Base-by-base conservation (phyloP, 2,113 vertebrate genomes). In the Chaenogobius annularis region DNA sequence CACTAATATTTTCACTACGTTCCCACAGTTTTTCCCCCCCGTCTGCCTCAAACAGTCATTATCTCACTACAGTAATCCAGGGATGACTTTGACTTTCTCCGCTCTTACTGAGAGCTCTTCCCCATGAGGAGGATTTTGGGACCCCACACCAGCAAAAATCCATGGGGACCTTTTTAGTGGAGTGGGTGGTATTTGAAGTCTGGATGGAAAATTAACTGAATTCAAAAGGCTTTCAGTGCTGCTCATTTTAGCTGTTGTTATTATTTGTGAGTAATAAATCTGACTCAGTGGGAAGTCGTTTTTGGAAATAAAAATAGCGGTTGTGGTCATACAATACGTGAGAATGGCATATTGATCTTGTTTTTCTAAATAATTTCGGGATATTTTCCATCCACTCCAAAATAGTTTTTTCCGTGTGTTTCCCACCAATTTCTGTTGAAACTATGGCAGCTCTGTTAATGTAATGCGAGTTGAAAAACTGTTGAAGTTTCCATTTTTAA, bases 21-120 rank as follows among this genome's bases (percentile, higher is more conserved):
- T 90, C 87, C 82, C 83, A 81, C 78, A 5, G 10, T 78, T 76
- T 68, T 75, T 71, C 86, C 83, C 23, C 83, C 23, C 56, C 7
- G 74, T 56, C 66, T 74, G 59, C 75, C 79, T 72, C 66, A 92
- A 93, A 92, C 89, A 92, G 78, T 89, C 83, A 92, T 93, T 91
- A 92, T 48, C 19, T 31, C 11, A n/a, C 26, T 72, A 40, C 26
- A 20, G 22, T 82, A 83, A 86, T 82, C 78, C 68, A 0, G 43
- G 31, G 70, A 74, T 85, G 55, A 48, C 46, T 75, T 71, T 2
- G 10, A 64, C 80, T 79, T 55, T 64, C 66, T 63, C 76, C 74
- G 66, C 59, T 14, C 52, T 7, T 54, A 58, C 23, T 10, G 71
- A 79, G 86, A 87, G 78, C 70, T 82, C 66, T 74, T 72, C 74